Evolutionary conservation across 2,797 vertebrate species (phyloP).

Genomic region (Pithecia hirsuta): DNA sequence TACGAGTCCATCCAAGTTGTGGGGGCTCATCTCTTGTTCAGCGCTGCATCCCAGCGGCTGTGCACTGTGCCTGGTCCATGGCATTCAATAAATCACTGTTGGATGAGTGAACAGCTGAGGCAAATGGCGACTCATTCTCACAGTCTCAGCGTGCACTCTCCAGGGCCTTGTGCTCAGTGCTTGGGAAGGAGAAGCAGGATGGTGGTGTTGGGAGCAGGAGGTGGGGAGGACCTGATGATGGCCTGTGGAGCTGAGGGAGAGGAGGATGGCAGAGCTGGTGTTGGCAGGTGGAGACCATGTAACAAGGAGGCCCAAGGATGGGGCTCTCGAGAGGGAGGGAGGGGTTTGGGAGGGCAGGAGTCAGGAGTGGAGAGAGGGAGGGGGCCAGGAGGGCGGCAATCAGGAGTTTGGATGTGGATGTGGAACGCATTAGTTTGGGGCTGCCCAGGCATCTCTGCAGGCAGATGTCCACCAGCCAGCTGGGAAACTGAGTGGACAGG

Average conservation of each 20-base stretch:
- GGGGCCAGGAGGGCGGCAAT: background rate
- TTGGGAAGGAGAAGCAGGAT: background rate
- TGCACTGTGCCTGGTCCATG: too few species aligned
- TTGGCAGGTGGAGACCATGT: background rate
- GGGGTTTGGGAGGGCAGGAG: background rate
- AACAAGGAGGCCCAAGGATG: too few species aligned
- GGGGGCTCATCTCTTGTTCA: background rate
- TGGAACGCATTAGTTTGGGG: background rate
- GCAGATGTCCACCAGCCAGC: background rate
- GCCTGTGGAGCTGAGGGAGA: background rate
- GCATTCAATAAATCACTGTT: background rate
- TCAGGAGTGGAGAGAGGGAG: background rate
- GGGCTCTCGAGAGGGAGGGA: background rate
- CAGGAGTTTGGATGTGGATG: background rate
- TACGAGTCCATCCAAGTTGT: accelerated
- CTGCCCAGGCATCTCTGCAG: background rate
- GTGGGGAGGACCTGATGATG: background rate
- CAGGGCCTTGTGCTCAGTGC: background rate
- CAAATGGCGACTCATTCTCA: background rate
- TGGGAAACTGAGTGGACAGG: background rate
- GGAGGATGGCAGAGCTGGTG: background rate
- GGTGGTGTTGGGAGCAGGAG: background rate
- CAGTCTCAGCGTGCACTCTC: background rate
- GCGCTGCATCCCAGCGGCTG: background rate
- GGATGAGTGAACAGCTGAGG: background rate